These are phyloP conservation scores for Amphibalanus amphitrite DNA, from an alignment of 1,140 invertebrate genomes.

Conservation along the genomic window DNA sequence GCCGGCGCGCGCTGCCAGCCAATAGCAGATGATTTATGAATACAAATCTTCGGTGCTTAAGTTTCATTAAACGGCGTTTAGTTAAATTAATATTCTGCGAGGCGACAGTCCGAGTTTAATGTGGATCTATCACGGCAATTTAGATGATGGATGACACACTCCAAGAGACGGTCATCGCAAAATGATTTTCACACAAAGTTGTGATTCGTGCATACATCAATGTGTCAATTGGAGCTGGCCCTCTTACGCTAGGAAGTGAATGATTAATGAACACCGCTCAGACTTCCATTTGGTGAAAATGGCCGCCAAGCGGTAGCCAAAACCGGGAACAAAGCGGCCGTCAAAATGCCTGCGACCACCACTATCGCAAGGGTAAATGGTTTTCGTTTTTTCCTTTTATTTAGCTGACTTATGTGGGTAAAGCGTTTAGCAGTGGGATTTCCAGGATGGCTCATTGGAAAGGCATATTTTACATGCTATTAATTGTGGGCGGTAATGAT, in stretches of 20 bases:
- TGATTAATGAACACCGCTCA: not conserved
- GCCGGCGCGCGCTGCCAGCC: too few relatives aligned
- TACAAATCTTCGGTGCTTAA: constrained; percentile 1
- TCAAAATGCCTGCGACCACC: not conserved
- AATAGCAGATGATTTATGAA: not conserved
- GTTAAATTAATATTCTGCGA: not conserved
- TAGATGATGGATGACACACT: not conserved
- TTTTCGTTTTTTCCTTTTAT: too few relatives aligned
- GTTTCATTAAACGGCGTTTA: not conserved
- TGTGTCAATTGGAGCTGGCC: not conserved
- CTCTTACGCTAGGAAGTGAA: not conserved
- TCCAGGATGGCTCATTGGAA: too few relatives aligned
- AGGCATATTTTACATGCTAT: too few relatives aligned
- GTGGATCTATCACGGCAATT: not conserved
- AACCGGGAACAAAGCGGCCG: not conserved
- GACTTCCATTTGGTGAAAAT: not conserved
- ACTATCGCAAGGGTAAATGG: too few relatives aligned
- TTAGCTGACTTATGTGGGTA: too few relatives aligned
- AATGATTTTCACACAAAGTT: constrained; percentile 1
- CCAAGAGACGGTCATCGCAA: not conserved
- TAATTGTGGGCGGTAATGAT: too few relatives aligned
- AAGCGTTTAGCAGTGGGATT: too few relatives aligned
- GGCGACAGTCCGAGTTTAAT: not conserved
- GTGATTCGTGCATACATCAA: not conserved
- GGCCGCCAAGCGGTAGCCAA: not conserved